These are phyloP conservation scores for Alces alces DNA, from an alignment of 2,113 vertebrate species.

Conservation along the genomic window DNA sequence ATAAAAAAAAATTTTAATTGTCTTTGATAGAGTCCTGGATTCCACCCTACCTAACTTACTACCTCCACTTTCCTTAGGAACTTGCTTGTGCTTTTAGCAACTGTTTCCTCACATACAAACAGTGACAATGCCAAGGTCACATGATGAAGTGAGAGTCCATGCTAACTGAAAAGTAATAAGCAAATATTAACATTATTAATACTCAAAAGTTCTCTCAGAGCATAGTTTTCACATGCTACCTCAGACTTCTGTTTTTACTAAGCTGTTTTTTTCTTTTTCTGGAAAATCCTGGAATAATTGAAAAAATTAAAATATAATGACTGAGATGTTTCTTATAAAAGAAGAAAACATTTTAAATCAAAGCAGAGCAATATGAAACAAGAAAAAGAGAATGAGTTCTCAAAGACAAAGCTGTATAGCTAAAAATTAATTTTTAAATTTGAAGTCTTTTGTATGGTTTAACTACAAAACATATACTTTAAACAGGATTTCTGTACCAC, in stretches of 20 bases:
- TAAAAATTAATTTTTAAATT: neutral
- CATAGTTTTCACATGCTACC: neutral
- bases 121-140: neutral
- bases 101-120: neutral
- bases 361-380: neutral
- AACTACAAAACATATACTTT: neutral
- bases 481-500: neutral
- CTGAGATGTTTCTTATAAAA: neutral
- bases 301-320: conserved; percentile 2
- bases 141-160: neutral
- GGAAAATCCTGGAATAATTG: neutral
- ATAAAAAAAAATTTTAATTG: neutral
- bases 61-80: neutral
- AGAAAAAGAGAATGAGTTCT: neutral
- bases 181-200: neutral
- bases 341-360: neutral
- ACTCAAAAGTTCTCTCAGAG: neutral
- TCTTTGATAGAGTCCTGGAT: neutral
- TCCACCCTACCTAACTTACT: neutral
- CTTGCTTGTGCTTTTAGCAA: neutral
- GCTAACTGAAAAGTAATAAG: neutral
- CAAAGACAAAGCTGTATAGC: neutral
- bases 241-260: neutral
- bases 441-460: neutral
- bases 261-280: neutral